Base-by-base conservation (phyloP, 2,888 invertebrate species). In the Coelopa pilipes region DNA sequence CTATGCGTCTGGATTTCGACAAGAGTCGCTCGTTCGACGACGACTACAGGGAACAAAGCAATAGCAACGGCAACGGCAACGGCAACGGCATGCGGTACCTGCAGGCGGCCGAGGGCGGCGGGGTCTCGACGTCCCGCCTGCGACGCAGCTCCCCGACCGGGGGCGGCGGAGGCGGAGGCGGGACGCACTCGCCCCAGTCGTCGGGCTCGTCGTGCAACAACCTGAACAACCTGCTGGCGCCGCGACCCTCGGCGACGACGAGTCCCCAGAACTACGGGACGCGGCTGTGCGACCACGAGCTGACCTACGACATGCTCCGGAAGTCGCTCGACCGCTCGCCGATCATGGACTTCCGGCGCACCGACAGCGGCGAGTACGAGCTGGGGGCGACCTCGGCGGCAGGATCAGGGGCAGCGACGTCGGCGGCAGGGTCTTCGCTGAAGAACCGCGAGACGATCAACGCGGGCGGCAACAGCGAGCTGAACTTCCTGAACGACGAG, bases 21-120 rank as follows among this genome's bases (percentile, higher is more conserved):
- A 87, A 88, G 78, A 85, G 86, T 73, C 85, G 86, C 24, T 88
- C 87, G 13, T 87, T 88, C 55, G 87, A 88, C 75, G 87, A 88
- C 57, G 86, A 87, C 63, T 87, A 86, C 74, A 82, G 86, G 53
- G 87, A 86, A 75, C 81, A 63, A 66, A 84, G 79, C 74, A 86
- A 83, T 73, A 84, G 82, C 75, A 82, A 82, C 76, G 79, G 77
- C n/a, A 74, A 73, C 62, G 60, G 75, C 10, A 74, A 79, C n/a
- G 76, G 77, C 10, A 78, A 78, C 63, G 79, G 80, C 57, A 78
- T 78, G 77, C 76, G 78, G 21, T 80, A 80, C 65, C 74, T 80
- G 47, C 77, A 79, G 17, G 75, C 76, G 17, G 77, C 74, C 34
- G 78, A 79, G 17, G 70, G 66, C 5, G 75, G 73, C 17, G 69